A percentile compares a stretch with the other conserved stretches of the same genome.
These are phyloP conservation scores for Hoplias malabaricus DNA, from an alignment of 2,113 vertebrate genomes.

Conservation along the genomic window DNA sequence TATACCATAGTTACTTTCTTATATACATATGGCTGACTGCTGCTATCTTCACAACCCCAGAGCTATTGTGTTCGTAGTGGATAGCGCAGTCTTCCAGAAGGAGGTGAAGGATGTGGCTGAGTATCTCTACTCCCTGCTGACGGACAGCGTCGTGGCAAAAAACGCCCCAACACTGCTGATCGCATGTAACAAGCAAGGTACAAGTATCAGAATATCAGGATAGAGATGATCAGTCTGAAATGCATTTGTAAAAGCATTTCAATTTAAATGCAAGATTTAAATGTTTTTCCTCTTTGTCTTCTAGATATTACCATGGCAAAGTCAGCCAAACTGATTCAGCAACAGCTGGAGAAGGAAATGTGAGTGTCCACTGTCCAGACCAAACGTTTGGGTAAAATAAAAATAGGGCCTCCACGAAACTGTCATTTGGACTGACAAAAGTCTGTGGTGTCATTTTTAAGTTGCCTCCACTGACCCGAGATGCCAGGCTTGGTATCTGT, in stretches of 20 bases:
- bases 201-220: too few relatives aligned
- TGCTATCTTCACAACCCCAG: constrained; percentile 60
- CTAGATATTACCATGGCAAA: constrained; percentile 92
- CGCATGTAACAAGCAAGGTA: constrained; percentile 96
- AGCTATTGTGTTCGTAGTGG: constrained; percentile 91
- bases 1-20: not conserved
- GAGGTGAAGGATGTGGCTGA: constrained; percentile 93
- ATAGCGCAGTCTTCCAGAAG: constrained; percentile 90
- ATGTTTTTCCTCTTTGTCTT: constrained; percentile 24
- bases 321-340: constrained; percentile 93
- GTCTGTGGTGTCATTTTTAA: too few relatives aligned
- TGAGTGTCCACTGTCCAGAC: constrained; percentile 76
- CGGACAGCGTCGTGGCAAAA: constrained; percentile 76
- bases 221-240: too few relatives aligned
- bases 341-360: constrained; percentile 95
- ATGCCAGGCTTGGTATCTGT: too few relatives aligned
- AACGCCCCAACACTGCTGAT: constrained; percentile 79
- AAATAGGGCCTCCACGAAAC: too few relatives aligned
- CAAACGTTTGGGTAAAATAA: too few relatives aligned
- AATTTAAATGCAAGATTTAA: not conserved
- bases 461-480: too few relatives aligned
- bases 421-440: too few relatives aligned
- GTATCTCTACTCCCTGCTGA: constrained; percentile 86
- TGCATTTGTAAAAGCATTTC: not conserved
- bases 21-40: not conserved